Base-by-base conservation (phyloP, 2,888 invertebrate species). In the Falcaria lacertinaria region DNA sequence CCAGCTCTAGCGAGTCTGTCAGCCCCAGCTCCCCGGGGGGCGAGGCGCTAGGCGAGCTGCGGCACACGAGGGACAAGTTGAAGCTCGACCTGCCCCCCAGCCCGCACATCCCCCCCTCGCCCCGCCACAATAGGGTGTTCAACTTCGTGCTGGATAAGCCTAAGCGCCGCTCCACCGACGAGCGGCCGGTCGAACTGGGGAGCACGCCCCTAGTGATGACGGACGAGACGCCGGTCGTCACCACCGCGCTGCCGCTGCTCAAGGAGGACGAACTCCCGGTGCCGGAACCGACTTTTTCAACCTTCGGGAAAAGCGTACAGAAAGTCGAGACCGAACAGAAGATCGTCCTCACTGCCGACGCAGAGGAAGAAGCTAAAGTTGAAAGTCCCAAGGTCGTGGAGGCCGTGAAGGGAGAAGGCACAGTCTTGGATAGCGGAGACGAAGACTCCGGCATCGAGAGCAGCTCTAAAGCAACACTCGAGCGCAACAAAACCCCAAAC, bases 31-130 rank as follows among this genome's bases (percentile, higher is more conserved):
- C 87, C 0, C 88, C 86, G 0, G 78, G 76, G 16, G 75, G 77
- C 22, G 82, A 82, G 44, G 76, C 87, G 3, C 78, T 95, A 6
- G 95, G 95, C 15, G 94, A 94, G 8, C 74, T 95, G 33, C 79
- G 94, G 11, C 95, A 95, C 68, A 94, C 94, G 4, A 82, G 94
- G 47, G 93, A 94, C 70, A 91, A 91, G 50, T 86, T 95, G 13
- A 94, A 94, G 68, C 83, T 95, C 7, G 94, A 95, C 74, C 79
- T 95, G 19, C 91, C 92, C 0, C 91, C 91, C 1, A 91, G 90
- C 60, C 92, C 92, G 0, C 82, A 78, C 54, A 64, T 76, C 14
- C 80, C 86, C 1, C 86, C 88, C 0, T 87, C 88, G 13, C n/a
- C n/a, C n/a, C 48, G 83, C 7, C 87, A 85, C 69, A 70, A 54